phyloP scores from a whole-genome alignment of 2,797 vertebrate genomes.

The Urophycis tenuis region DNA sequence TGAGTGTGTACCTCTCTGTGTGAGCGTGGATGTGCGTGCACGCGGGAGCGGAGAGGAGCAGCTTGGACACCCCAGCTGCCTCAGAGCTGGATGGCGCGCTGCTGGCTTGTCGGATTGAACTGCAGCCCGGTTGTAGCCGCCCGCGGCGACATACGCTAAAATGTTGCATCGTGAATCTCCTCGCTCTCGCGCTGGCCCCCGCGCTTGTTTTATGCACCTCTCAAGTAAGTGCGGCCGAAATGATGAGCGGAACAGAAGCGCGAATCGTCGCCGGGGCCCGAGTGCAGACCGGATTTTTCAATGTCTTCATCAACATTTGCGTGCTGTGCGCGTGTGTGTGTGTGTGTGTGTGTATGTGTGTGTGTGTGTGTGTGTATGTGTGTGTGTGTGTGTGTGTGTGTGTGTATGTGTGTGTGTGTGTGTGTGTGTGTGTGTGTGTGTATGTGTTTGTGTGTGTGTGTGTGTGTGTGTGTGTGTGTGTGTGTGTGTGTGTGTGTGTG shows the following conservation, averaged over 20 bases:
- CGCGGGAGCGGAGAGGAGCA: background rate
- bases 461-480: no score
- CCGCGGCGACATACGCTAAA: background rate
- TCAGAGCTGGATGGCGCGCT: background rate
- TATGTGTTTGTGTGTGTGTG: no score
- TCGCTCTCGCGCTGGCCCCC: background rate
- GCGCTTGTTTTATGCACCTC: slow-evolving; percentile 2
- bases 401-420: no score
- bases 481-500: no score
- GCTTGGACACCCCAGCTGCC: background rate
- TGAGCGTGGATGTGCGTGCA: background rate
- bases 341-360: no score
- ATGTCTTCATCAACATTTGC: background rate
- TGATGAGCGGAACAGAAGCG: background rate
- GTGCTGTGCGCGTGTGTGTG: background rate
- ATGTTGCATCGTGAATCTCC: background rate
- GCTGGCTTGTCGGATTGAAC: slow-evolving; percentile 3
- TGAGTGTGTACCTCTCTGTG: background rate
- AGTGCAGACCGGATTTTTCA: background rate
- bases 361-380: no score
- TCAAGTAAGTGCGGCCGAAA: background rate
- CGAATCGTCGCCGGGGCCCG: background rate
- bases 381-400: no score
- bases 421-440: no score
- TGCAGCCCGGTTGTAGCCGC: background rate